A percentile compares a stretch with the other conserved stretches of the same genome.
These are phyloP conservation scores for Cephus sareptanus DNA, from an alignment of 2,888 invertebrate species.

Conservation along the genomic window DNA sequence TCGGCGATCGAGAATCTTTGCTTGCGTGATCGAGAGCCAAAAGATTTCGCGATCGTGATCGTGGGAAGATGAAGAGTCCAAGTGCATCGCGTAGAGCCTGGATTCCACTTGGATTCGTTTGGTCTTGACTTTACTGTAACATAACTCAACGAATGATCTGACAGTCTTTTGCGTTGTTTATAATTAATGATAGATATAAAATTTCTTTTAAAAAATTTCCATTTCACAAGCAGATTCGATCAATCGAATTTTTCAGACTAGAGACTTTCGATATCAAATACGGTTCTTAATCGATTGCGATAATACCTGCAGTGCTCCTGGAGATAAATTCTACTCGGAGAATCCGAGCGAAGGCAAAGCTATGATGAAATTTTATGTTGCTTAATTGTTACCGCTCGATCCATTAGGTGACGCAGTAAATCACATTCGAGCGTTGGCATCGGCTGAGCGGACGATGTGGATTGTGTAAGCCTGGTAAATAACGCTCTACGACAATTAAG, in stretches of 20 bases:
- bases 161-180: neutral
- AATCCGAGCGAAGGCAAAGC: neutral
- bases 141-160: neutral
- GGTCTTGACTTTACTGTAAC: neutral
- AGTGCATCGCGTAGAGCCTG: neutral
- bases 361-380: neutral
- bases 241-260: neutral
- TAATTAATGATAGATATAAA: neutral
- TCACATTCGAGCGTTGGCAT: neutral
- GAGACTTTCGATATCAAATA: neutral
- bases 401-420: neutral
- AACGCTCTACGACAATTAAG: neutral
- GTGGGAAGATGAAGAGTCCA: slow-evolving; percentile 42
- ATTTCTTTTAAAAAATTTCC: too few relatives aligned
- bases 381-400: neutral
- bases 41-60: slow-evolving; percentile 48
- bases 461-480: neutral
- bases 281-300: neutral
- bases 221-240: neutral
- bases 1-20: neutral
- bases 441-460: neutral
- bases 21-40: slow-evolving; percentile 53
- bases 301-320: neutral
- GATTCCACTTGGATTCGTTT: neutral
- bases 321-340: neutral